Conservation (phyloP, 2,888 invertebrate species). For the Magallana nippona region DNA sequence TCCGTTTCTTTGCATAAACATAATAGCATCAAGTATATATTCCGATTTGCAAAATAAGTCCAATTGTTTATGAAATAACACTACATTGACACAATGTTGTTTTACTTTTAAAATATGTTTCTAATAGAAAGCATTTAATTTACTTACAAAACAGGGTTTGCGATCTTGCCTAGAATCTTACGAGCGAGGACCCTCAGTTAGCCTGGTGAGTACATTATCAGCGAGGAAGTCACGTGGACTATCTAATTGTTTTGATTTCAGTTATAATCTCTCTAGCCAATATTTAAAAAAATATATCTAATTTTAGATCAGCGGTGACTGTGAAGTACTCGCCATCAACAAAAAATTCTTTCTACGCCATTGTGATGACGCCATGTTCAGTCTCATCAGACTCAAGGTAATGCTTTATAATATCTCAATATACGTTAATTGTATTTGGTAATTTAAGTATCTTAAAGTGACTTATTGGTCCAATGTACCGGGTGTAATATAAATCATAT, state of each 20-base stretch:
- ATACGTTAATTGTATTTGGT: background rate
- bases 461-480: background rate
- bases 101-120: background rate
- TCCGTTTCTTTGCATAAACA: no score
- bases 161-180: conserved; percentile 72
- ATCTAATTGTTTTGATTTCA: background rate
- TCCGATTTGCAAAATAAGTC: no score
- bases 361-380: conserved; percentile 74
- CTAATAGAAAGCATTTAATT: background rate
- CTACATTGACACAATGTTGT: background rate
- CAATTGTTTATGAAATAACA: no score
- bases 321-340: conserved; percentile 76
- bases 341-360: conserved; percentile 77
- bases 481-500: background rate
- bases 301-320: conserved; percentile 75
- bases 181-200: conserved; percentile 74
- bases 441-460: no score
- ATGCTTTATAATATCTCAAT: background rate
- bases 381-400: conserved; percentile 75
- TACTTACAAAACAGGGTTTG: conserved; percentile 69
- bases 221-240: background rate
- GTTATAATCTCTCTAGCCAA: no score
- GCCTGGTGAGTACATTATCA: conserved; percentile 65
- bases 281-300: background rate
- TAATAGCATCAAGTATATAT: no score